Evolutionary conservation across 2,888 invertebrate genomes (phyloP), one percentile per base, ranked within the genome.

Genomic region (Rhamnusium bicolor): DNA sequence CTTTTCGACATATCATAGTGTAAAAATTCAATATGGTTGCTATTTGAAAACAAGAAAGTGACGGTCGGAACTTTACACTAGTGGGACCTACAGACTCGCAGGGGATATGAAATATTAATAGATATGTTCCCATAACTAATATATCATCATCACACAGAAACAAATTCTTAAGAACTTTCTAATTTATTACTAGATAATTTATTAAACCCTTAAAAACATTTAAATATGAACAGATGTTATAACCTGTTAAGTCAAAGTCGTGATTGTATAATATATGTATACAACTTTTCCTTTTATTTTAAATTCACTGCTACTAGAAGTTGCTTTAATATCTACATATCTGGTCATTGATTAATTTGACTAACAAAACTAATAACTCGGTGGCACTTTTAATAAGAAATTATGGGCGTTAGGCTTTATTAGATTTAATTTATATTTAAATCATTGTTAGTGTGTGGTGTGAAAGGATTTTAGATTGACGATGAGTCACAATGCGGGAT

Each of bases 401-500:
- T 56, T 56, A 56, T 56, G 18, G n/a, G 27, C 56, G 21, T 54
- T n/a, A 16, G 56, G 14, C n/a, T 24, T 58, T 58, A 58, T 58
- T 58, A 29, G 16, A 58, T 58, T 58, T 58, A 58, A 58, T 58
- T 56, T 14, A 12, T 27, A 6, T 10, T 32, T 32, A 32, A n/a
- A n/a, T 58, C 18, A n/a, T 56, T 10, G 16, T 58, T 32, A 4
- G 14, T 24, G 27, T 19, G 14, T 29, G 58, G 58, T 58, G 58
- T 58, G 16, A 58, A 32, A 32, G 58, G 58, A 58, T 58, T 58
- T 32, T 32, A 16, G 32, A 1, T n/a, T 8, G 32, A 32, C 32
- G 32, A n/a, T 58, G 58, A 58, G 58, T 58, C 58, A 58, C 29
- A 18, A 32, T 32, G 58, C 58, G 32, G 58, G 58, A 32, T 32